Evolutionary conservation across 2,888 invertebrate genomes (phyloP), one percentile per base, ranked within the genome.

Genomic region (Anthophora plumipes): DNA sequence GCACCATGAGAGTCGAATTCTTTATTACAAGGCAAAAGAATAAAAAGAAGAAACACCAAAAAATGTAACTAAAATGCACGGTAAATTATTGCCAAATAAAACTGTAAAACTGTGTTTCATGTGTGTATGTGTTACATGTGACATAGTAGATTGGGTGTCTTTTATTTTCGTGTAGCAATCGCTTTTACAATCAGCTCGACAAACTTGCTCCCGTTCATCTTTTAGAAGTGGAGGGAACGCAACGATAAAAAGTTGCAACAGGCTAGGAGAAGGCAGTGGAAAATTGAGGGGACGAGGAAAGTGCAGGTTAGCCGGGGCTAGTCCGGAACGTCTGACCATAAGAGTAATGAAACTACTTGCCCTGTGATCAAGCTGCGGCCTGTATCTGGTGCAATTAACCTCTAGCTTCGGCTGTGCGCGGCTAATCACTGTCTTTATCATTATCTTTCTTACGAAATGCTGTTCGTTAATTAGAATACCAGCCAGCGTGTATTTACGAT

Each of bases 311-410:
- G 31, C 52, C 71, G 31, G 25, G 37, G 31, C 31, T 31, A 50
- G 39, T 57, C 20, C 22, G 25, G 46, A 6, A 25, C 39, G 43
- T 72, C 64, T 63, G 75, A 37, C 63, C 75, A 57, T 57, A 70
- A 63, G 46, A 50, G 63, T 48, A 39, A 77, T 52, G 72, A 25
- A 72, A 64, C 73, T 72, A 74, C 41, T 74, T 39, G 54, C 31
- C 31, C 52, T 37, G 41, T 37, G 68, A 67, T 75, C 76, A 75
- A 41, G 25, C 54, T 22, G 1, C 7, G 39, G 31, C 2, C 48
- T n/a, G 37, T 63, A 57, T 50, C 61, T 43, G 25, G 11, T 59
- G 48, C 48, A 57, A 61, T 77, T 75, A 63, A 68, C 54, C 60
- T 61, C 37, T 48, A 67, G 61, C 77, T 63, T 52, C 50, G 20